Evolutionary conservation across 2,113 vertebrate genomes (phyloP), one percentile per base, ranked within the genome.

Genomic region (Siphamia tubifer): DNA sequence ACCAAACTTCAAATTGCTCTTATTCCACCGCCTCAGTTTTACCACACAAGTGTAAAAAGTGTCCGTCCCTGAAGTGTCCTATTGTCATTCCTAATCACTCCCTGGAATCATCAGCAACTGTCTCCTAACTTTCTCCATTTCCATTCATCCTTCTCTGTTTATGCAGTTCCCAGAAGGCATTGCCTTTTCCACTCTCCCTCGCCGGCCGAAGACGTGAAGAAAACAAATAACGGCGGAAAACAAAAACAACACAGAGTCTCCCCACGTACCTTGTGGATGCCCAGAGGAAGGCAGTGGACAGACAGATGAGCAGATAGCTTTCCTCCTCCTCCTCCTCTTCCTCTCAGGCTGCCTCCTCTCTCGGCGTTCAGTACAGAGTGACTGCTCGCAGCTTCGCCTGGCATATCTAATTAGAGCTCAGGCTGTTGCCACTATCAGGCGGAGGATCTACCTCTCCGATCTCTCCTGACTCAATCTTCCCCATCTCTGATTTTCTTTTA

Each of bases 401-500:
- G 96, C 96, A 99, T 99, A 98, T 98, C 97, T 99, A 98, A 98
- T 98, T 99, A 99, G 98, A 98, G 95, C 95, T n/a, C 96, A 64
- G 94, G 96, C 85, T 98, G 96, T 95, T 95, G 93, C 94, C 94
- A 94, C 96, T 98, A 99, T 99, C 97, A 95, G 94, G 94, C 94
- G 94, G 94, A 94, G 95, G 95, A 99, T 99, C 96, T 98, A 99
- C 97, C 98, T 99, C 96, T 96, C 96, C 96, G 95, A 98, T 98
- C 96, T 98, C 97, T 98, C 94, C 94, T 98, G 96, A 99, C 97
- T 98, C 97, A 99, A 99, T 98, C 98, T 98, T 97, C 96, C 96
- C 96, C 98, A 99, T 98, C 98, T 99, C 97, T 98, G 98, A 99
- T 99, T 99, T 99, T 98, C 98, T 99, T 99, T 99, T 98, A 98